Base-by-base conservation (phyloP, 2,113 vertebrate species). In the Camelus bactrianus region DNA sequence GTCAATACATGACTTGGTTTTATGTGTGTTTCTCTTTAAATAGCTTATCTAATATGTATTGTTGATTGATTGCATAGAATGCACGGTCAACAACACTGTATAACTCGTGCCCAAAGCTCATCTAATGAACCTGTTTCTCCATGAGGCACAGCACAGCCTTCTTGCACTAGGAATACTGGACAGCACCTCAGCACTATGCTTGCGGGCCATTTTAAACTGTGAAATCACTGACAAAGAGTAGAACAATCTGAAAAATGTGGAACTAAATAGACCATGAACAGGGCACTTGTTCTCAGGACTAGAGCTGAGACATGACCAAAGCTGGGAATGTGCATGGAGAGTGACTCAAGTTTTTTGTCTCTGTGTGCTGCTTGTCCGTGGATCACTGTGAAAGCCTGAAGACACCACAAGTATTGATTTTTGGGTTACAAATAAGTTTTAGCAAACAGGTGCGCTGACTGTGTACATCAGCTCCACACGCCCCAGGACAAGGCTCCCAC, bases 261-360 rank as follows among this genome's bases (percentile, higher is more conserved):
- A 8, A 22, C 38, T 64, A 15, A 32, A 7, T 2, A 13, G 56
- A 30, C 5, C 0, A 5, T 26, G 42, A 8, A 12, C 24, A 38
- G 81, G 35, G 42, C 12, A 1, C 32, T 64, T 52, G 17, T 22
- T 91, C 50, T 54, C 19, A 26, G 64, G 19, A 8, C 24, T 26
- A 73, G 58, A 86, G 62, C 48, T 84, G 76, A 16, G 32, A 20
- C 3, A 15, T 10, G 65, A 28, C 28, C 28, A 58, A 42, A 16
- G 24, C 22, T 22, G 56, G 48, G 28, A 64, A 8, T 0, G 0
- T 24, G 4, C 22, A 10, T 7, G 0, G 17, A 12, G 56, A 38
- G 24, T 16, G 30, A 83, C 54, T 65, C 50, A 8, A 9, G 20
- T 0, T 56, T 75, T 46, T 58, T 1, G 4, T 26, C 11, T 1